phyloP scores from a whole-genome alignment of 1,140 invertebrate species.

The Meloidogyne chitwoodi region DNA sequence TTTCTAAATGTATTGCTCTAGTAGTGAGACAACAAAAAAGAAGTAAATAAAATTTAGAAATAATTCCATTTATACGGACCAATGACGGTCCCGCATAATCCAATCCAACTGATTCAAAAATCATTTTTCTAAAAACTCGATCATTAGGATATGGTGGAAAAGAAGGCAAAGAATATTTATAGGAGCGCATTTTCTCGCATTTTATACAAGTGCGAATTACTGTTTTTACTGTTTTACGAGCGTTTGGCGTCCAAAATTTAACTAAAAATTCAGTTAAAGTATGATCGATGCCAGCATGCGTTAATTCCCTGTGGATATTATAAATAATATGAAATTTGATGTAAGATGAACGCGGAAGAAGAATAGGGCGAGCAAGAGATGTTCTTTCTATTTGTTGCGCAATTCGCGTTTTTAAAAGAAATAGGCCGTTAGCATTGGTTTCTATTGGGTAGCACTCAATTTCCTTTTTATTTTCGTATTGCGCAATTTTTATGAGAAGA shows the following conservation, averaged over 20 bases:
- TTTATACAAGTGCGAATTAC: neutral
- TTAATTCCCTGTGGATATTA: neutral
- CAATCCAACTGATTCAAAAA: slow-evolving; percentile 13
- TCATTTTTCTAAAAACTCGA: neutral
- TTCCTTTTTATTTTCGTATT: too few relatives aligned
- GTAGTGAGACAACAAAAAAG: neutral
- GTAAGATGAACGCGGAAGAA: neutral
- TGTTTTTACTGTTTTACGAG: slow-evolving; percentile 1
- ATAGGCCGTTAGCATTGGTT: neutral
- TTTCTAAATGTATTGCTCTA: neutral
- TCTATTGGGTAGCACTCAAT: neutral
- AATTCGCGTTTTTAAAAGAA: neutral
- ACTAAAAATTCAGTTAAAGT: slow-evolving; percentile 11
- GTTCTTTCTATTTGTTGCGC: neutral
- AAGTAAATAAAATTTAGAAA: too few relatives aligned
- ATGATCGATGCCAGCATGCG: slow-evolving; percentile 5
- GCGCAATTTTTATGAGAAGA: too few relatives aligned
- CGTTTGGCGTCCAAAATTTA: slow-evolving; percentile 10
- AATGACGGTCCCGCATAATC: slow-evolving; percentile 14
- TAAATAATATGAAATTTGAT: neutral
- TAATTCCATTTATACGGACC: neutral
- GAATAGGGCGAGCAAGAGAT: too few relatives aligned
- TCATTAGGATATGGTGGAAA: slow-evolving; percentile 11
- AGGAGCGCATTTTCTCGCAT: neutral
- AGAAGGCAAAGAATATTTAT: neutral